Percentiles rank a stretch among this genome's conserved stretches.
These are phyloP conservation scores for Heliopora coerulea DNA, from an alignment of 92 coral and sea anemone genomes.

Conservation along the genomic window DNA sequence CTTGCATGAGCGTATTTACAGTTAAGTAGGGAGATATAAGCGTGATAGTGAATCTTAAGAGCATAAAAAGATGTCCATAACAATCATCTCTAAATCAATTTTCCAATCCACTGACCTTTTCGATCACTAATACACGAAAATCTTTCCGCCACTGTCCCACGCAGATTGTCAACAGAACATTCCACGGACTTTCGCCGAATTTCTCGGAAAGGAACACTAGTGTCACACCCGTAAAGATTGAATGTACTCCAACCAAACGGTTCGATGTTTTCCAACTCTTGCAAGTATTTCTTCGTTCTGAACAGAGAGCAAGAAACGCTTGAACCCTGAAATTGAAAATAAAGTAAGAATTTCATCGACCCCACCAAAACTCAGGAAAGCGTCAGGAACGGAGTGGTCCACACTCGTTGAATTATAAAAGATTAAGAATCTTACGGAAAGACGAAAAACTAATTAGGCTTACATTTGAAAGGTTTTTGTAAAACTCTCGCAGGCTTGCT, in stretches of 20 bases:
- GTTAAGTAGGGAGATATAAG: too few species aligned
- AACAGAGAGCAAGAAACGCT: conserved; percentile 12
- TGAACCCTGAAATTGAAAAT: conserved; percentile 10
- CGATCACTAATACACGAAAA: not conserved
- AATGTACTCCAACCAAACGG: conserved; percentile 28
- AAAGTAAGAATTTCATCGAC: not conserved
- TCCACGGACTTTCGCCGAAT: not conserved
- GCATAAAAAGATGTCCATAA: too few species aligned
- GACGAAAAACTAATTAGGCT: too few species aligned
- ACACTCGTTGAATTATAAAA: too few species aligned
- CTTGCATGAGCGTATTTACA: too few species aligned
- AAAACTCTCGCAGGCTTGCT: conserved; percentile 27
- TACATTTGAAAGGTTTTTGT: conserved; percentile 30
- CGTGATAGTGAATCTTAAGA: too few species aligned
- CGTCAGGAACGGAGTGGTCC: too few species aligned
- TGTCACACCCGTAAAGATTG: conserved; percentile 26
- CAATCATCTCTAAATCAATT: too few species aligned
- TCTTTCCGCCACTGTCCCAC: conserved; percentile 4
- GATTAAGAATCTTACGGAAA: too few species aligned
- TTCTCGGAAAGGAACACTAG: not conserved
- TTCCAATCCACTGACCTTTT: too few species aligned
- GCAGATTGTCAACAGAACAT: conserved; percentile 15
- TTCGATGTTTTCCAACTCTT: conserved; percentile 8
- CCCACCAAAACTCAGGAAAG: too few species aligned
- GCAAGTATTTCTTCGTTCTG: conserved; percentile 23